These are phyloP conservation scores for Aphrocallistes beatrix DNA, from an alignment of 37 sponge, comb jelly and placozoan genomes.

Conservation along the genomic window DNA sequence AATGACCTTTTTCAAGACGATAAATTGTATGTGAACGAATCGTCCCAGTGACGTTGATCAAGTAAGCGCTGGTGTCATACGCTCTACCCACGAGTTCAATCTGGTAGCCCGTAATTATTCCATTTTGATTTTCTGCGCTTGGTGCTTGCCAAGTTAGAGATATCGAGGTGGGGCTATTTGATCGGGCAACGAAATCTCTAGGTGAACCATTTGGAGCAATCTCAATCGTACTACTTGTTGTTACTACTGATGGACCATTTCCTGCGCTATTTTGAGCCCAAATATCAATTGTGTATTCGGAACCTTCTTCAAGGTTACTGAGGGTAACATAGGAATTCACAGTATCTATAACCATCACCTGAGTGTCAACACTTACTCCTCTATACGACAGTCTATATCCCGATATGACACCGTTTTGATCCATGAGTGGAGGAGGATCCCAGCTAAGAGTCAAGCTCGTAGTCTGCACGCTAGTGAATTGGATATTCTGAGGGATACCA, in stretches of 20 bases:
- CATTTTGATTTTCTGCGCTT: background rate
- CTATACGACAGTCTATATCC: background rate
- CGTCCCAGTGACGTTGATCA: background rate
- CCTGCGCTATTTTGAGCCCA: background rate
- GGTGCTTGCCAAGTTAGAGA: background rate
- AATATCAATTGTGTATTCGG: background rate
- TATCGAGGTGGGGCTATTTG: background rate
- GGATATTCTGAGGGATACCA: background rate
- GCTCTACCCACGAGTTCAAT: background rate
- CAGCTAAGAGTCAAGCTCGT: background rate
- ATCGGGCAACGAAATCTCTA: background rate
- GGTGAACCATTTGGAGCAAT: background rate
- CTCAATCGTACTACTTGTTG: background rate
- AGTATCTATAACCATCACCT: background rate
- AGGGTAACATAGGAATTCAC: background rate
- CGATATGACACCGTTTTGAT: background rate
- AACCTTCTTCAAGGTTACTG: background rate
- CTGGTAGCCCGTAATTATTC: background rate
- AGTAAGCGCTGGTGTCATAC: background rate
- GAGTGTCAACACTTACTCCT: background rate
- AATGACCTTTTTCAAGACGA: background rate
- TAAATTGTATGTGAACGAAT: background rate
- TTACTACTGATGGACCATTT: background rate
- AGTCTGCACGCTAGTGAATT: background rate
- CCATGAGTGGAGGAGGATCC: background rate